Evolutionary conservation across 2,888 invertebrate species (phyloP).

Genomic region (Bombylius major): DNA sequence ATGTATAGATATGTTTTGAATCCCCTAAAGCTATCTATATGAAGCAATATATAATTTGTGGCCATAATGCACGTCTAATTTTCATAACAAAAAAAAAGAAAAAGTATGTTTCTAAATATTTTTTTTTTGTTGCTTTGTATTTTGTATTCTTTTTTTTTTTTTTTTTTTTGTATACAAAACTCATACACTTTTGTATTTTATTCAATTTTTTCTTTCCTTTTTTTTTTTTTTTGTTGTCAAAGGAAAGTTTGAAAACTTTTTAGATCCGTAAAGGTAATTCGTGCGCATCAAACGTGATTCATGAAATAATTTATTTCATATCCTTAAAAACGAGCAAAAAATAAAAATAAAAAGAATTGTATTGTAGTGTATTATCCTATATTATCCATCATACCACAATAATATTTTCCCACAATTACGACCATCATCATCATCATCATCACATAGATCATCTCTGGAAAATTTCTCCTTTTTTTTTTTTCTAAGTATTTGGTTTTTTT

Average conservation of each 20-base stretch:
- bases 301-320: conserved; percentile 23
- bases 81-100: conserved; percentile 5
- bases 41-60: not conserved
- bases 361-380: too few species aligned
- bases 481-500: too few species aligned
- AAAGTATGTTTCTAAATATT: not conserved
- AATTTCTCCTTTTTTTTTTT: too few species aligned
- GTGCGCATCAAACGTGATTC: conserved; percentile 36
- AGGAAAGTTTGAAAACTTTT: conserved; percentile 21
- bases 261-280: conserved; percentile 29
- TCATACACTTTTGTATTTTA: not conserved
- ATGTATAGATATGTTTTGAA: too few species aligned
- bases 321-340: not conserved
- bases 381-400: too few species aligned
- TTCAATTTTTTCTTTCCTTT: not conserved
- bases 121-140: not conserved
- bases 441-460: too few species aligned
- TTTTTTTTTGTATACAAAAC: too few species aligned
- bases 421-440: too few species aligned
- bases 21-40: too few species aligned
- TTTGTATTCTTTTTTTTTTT: too few species aligned
- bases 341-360: not conserved
- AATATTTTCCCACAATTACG: too few species aligned
- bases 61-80: conserved; percentile 12
- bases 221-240: not conserved